phyloP scores from a whole-genome alignment of 1,140 invertebrate genomes.

The Planococcus citri region DNA sequence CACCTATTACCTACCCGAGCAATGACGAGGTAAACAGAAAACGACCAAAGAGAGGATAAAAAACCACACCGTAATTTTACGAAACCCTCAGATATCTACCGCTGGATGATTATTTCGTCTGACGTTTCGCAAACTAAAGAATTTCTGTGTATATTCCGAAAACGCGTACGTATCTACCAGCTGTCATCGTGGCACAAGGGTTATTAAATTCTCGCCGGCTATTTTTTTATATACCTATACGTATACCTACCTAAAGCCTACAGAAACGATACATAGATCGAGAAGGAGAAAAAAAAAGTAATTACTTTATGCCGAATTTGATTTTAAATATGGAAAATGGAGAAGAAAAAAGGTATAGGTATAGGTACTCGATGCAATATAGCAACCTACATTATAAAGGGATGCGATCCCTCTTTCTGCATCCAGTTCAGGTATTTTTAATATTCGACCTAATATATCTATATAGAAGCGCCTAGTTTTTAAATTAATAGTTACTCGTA shows the following conservation, averaged over 20 bases:
- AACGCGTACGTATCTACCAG: not conserved
- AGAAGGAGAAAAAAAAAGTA: not conserved
- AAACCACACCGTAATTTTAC: not conserved
- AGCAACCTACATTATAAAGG: no score
- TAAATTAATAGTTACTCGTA: not conserved
- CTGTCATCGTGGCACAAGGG: slow-evolving; percentile 1
- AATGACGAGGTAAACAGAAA: no score
- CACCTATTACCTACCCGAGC: no score
- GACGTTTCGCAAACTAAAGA: not conserved
- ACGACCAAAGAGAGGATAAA: no score
- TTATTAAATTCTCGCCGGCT: not conserved
- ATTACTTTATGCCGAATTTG: slow-evolving; percentile 3
- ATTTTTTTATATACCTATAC: not conserved
- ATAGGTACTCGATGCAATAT: no score
- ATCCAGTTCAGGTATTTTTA: not conserved
- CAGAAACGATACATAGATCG: no score
- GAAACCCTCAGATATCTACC: not conserved
- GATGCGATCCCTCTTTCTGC: not conserved
- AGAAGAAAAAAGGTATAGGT: not conserved
- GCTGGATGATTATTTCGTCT: not conserved
- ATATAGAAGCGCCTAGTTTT: no score
- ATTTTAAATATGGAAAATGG: slow-evolving; percentile 8
- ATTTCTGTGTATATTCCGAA: not conserved
- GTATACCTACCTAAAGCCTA: no score
- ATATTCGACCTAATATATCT: not conserved